Conservation (phyloP, 2,113 vertebrate species). For the Anarrhichthys ocellatus region DNA sequence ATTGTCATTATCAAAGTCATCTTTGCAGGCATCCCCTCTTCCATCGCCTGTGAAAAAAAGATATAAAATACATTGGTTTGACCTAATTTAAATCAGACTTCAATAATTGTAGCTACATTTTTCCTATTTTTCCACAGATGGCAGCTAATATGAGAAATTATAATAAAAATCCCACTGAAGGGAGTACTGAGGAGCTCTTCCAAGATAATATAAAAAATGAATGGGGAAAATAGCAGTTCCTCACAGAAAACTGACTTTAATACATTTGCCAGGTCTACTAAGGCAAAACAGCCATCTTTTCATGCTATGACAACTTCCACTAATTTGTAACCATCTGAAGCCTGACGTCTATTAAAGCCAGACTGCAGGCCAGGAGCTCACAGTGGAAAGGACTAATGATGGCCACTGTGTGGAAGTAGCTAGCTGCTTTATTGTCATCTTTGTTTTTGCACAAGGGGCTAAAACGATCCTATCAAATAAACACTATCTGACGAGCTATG, state of each 20-base stretch:
- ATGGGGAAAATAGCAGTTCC: conserved; percentile 55
- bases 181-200: conserved; percentile 15
- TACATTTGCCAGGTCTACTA: conserved; percentile 57
- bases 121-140: conserved; percentile 16
- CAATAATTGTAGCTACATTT: not conserved
- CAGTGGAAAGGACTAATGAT: conserved; percentile 55
- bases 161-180: conserved; percentile 40
- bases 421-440: conserved; percentile 56
- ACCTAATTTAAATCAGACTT: conserved; percentile 35
- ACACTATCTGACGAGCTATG: conserved; percentile 64
- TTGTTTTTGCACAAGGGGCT: conserved; percentile 58
- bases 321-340: conserved; percentile 66
- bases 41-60: conserved; percentile 87
- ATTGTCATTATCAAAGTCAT: conserved; percentile 97
- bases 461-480: conserved; percentile 71
- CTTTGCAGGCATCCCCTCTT: conserved; percentile 95
- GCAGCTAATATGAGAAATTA: conserved; percentile 40
- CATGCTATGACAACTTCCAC: conserved; percentile 70
- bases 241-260: conserved; percentile 53
- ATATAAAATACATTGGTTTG: conserved; percentile 25
- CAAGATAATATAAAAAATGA: conserved; percentile 61
- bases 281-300: conserved; percentile 65
- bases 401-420: conserved; percentile 52
- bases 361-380: conserved; percentile 52
- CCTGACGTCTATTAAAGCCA: conserved; percentile 66